Evolutionary conservation across 2,888 invertebrate species (phyloP).

Genomic region (Pristionchus maxplancki): DNA sequence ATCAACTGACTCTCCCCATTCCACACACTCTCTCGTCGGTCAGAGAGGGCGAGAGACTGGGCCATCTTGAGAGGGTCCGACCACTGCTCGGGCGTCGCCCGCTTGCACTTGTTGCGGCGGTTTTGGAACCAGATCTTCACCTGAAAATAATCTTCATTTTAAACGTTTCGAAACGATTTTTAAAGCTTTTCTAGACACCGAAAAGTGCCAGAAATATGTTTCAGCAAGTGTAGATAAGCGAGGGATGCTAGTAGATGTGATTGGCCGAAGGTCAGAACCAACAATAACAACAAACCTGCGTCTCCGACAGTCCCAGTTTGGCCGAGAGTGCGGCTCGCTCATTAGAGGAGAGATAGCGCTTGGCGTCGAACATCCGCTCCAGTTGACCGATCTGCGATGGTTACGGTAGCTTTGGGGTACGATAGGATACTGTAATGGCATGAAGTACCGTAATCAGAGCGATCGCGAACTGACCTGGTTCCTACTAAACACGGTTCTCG

Average conservation of each 20-base stretch:
- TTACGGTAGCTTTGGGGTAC: background rate
- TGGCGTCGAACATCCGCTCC: slow-evolving; percentile 70
- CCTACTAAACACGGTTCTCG: slow-evolving; percentile 75
- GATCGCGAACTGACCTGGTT: slow-evolving; percentile 59
- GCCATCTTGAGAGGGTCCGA: background rate
- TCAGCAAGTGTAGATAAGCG: no score
- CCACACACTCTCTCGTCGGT: background rate
- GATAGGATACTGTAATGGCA: background rate
- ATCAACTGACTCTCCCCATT: background rate
- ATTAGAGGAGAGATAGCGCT: slow-evolving; percentile 71
- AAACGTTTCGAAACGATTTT: no score
- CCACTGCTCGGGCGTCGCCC: slow-evolving; percentile 61
- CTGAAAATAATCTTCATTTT: slow-evolving; percentile 55
- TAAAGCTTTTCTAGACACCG: background rate
- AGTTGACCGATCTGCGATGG: slow-evolving; percentile 69
- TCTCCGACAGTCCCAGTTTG: slow-evolving; percentile 71
- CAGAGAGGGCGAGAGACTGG: background rate
- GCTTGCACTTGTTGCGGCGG: slow-evolving; percentile 73
- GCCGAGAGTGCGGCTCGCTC: slow-evolving; percentile 70
- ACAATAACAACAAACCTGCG: no score
- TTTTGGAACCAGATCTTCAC: slow-evolving; percentile 77
- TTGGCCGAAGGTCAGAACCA: no score
- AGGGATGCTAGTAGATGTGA: no score
- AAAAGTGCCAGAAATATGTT: background rate
- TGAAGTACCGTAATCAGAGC: background rate